Base-by-base conservation (phyloP, 2,797 vertebrate species). In the Hypotaenidia okinawae region DNA sequence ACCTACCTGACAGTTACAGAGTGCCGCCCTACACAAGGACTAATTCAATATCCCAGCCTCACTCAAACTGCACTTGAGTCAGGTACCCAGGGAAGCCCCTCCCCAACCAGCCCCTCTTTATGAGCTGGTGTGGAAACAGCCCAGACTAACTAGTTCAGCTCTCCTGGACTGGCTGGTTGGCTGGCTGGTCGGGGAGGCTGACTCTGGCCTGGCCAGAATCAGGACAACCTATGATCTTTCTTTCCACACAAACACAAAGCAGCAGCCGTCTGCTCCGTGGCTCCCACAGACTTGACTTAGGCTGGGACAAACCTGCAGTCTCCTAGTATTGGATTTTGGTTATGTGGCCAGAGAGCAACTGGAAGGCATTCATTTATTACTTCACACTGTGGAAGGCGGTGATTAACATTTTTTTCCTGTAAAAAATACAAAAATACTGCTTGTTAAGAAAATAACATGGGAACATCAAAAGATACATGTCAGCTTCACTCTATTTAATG, bases 261-360 rank as follows among this genome's bases (percentile, higher is more conserved):
- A 11, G 0, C 15, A 25, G 22, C 15, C 3, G 0, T 32, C 41
- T 32, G 10, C 28, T 84, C 37, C 37, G 16, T 10, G 68, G 5
- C 13, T 77, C 27, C 22, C 41, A 8, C 6, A 49, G 51, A 16
- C 33, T 75, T 75, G 25, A 16, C 28, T 72, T 78, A 39, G 2
- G 4, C 6, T 32, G 25, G 10, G 13, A 12, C 8, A 58, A 75
- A 81, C 7, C 13, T 27, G 4, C 0, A 0, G 3, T 78, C 13
- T 68, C 27, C 30, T 55, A 30, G 1, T 7, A 28, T 16, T 9
- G 3, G 8, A 22, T 66, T 78, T 55, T 52, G 41, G 23, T n/a
- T 33, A 30, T 2, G 7, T 11, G 21, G 5, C 35, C 47, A 57
- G 43, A 91, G 80, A 62, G 7, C 14, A 45, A 16, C 41, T 47